Base-by-base conservation (phyloP, 1,140 invertebrate genomes). In the Sarcophaga bullata region DNA sequence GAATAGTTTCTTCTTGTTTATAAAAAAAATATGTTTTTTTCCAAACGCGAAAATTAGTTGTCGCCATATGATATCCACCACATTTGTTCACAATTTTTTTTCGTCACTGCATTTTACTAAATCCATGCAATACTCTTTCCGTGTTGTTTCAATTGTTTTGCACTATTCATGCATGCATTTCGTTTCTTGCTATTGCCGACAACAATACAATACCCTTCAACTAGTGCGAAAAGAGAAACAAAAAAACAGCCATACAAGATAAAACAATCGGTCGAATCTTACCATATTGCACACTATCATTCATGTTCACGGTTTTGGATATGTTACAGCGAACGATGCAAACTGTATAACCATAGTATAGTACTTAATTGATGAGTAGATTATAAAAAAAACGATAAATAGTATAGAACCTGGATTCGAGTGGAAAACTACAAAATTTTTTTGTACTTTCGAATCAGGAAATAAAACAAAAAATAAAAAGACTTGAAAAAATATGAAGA, bases 101-200 rank as follows among this genome's bases (percentile, higher is more conserved):
- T 68, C n/a, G 17, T 8, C 62, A 68, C 19, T 68, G 62, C n/a
- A 68, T 68, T 68, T 68, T 17, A 68, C 62, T 9, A 25, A 68
- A 68, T 68, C 62, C 8, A 19, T 68, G 62, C 62, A 68, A n/a
- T 68, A 8, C 19, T 68, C 19, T 68, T 68, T 9, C 7, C 7
- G 0, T 19, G 4, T 68, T 58, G 54, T 58, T 58, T 58, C 25
- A 58, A n/a, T 58, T 58, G 62, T 68, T 68, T 17, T 68, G 62
- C n/a, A 3, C n/a, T 68, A 25, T 68, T 8, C 62, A 68, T 68
- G 62, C 62, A 68, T 68, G 62, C 62, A 68, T 68, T 68, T 68
- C n/a, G n/a, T n/a, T 68, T n/a, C 54, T 58, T 68, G 5, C n/a
- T 68, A 68, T 25, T 68, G 62, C 62, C 19, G 17, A 19, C 17